Percentiles rank a stretch among this genome's conserved stretches.
phyloP scores from a whole-genome alignment of 2,888 invertebrate genomes.

The Rotaria magnacalcarata region DNA sequence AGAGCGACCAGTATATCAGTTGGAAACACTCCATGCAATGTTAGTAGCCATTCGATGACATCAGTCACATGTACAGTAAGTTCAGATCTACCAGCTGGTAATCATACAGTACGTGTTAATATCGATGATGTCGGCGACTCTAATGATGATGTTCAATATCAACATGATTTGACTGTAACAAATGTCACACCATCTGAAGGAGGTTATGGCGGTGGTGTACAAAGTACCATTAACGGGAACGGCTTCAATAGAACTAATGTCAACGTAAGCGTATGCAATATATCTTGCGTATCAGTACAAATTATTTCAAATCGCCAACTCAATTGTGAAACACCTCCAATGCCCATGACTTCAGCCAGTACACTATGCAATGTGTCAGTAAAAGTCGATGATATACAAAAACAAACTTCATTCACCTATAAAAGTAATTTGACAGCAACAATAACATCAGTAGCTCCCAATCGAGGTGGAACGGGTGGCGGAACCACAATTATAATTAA shows the following conservation, averaged over 20 bases:
- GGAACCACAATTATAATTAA: conserved; percentile 40
- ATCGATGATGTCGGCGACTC: background rate
- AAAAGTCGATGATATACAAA: background rate
- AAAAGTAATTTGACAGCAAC: conserved; percentile 28
- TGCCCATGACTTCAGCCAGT: background rate
- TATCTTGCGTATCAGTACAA: background rate
- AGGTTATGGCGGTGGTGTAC: conserved; percentile 13
- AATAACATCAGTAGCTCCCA: background rate
- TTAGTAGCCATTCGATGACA: background rate
- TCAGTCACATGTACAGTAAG: conserved; percentile 34
- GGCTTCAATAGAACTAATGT: conserved; percentile 25
- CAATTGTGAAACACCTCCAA: background rate
- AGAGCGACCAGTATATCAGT: background rate
- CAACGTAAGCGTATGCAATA: background rate
- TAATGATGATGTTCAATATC: background rate
- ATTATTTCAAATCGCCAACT: background rate
- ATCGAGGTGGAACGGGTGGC: conserved; percentile 45
- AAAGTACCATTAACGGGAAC: background rate
- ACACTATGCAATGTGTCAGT: background rate
- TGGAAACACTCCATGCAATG: background rate
- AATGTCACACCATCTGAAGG: background rate
- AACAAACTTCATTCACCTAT: background rate
- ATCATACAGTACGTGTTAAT: background rate
- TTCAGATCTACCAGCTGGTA: background rate
- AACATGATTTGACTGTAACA: too few relatives aligned